Evolutionary conservation across 2,888 invertebrate genomes (phyloP), one percentile per base, ranked within the genome.

Genomic region (Polietes domitor): DNA sequence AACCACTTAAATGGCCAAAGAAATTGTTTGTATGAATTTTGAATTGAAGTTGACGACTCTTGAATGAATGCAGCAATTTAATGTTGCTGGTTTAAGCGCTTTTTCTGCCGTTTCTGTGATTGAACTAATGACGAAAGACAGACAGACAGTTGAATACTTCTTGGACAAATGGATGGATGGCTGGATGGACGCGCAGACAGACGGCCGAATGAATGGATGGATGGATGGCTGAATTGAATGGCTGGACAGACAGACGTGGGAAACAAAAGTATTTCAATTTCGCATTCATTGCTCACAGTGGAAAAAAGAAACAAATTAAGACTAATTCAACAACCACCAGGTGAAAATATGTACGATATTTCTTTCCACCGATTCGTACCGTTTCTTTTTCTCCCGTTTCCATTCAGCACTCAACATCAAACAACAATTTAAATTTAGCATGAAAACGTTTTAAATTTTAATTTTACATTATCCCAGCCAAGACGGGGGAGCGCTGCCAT

Each of bases 221-320:
- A 72, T 72, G 72, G 19, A 53, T 58, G 41, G 61, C 53, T 63
- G 63, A 47, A 75, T 50, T 72, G 84, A 74, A 65, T 73, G 72
- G 41, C 50, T 61, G 41, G 81, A 85, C 81, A 77, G 74, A 85
- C 83, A 85, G 90, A 90, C 91, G 91, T 89, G 91, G 91, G 91
- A 91, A 91, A 90, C 90, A 91, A 91, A 89, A 89, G 88, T 89
- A 90, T 90, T 91, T 91, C 89, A 89, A 90, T 89, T 90, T 90
- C 88, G 89, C 88, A 89, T 88, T 89, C 88, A 80, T 80, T 76
- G 55, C 75, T 75, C 73, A 65, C 70, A 79, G 78, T 70, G 68
- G 47, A 58, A 32, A 53, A 26, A 37, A 50, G 72, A 77, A 77
- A 84, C 80, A 81, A 84, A 81, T 84, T 84, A 84, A 81, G 76